These are phyloP conservation scores for Patella vulgata DNA, from an alignment of 1,140 invertebrate species.

Conservation along the genomic window DNA sequence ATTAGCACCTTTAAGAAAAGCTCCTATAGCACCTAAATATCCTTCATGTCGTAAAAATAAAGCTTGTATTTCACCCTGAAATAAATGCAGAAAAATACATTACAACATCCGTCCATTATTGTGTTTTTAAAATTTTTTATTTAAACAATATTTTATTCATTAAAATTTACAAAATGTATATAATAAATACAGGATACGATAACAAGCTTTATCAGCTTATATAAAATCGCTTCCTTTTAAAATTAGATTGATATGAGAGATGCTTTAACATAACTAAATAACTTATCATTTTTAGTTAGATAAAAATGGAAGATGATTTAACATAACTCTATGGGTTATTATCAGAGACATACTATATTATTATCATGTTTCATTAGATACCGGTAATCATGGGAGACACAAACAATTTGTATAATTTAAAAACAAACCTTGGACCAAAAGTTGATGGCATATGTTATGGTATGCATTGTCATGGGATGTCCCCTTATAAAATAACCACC, in stretches of 20 bases:
- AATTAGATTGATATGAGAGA: background rate
- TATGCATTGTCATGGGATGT: slow-evolving; percentile 81
- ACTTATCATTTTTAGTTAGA: no score
- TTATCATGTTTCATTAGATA: background rate
- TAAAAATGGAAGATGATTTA: no score
- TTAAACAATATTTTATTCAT: no score
- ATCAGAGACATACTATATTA: no score
- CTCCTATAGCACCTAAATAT: slow-evolving; percentile 81
- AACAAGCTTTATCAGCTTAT: no score
- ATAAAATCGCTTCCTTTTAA: no score
- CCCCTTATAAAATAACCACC: slow-evolving; percentile 82
- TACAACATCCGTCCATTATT: no score
- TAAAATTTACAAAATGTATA: no score
- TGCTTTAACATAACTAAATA: background rate
- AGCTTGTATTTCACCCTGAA: slow-evolving; percentile 74
- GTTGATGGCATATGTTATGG: slow-evolving; percentile 79
- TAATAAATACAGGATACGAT: no score
- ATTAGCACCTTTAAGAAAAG: slow-evolving; percentile 78
- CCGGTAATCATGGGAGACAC: background rate
- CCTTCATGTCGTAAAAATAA: slow-evolving; percentile 82
- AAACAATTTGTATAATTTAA: background rate
- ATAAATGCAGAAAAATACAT: slow-evolving; percentile 7
- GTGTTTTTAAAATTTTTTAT: no score
- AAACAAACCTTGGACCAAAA: slow-evolving; percentile 77
- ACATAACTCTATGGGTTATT: no score